These are phyloP conservation scores for Procambarus virginalis DNA, from an alignment of 1,140 invertebrate genomes.

Conservation along the genomic window DNA sequence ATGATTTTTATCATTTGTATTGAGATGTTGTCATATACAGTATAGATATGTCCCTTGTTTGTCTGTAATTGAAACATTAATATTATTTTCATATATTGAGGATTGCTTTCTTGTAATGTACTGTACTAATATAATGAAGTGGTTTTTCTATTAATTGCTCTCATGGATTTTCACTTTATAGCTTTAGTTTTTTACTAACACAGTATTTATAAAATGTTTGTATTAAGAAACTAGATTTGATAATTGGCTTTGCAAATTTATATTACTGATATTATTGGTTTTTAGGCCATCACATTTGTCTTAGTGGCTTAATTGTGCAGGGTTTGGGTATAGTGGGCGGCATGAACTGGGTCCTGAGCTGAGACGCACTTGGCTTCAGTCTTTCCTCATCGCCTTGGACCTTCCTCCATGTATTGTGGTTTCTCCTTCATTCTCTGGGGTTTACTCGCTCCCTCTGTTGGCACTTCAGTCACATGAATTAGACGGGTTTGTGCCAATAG, in stretches of 20 bases:
- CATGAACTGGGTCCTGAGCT: constrained; percentile 48
- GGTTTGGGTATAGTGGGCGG: constrained; percentile 53
- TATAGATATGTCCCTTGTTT: too few relatives aligned
- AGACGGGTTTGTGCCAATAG: constrained; percentile 60
- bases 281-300: not conserved
- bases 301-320: constrained; percentile 25
- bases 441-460: constrained; percentile 58
- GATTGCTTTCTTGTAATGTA: too few relatives aligned
- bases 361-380: constrained; percentile 55
- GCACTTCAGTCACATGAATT: constrained; percentile 50
- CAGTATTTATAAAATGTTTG: not conserved
- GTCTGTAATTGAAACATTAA: too few relatives aligned
- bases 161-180: too few relatives aligned
- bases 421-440: constrained; percentile 64
- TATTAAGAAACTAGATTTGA: not conserved
- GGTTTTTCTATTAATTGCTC: too few relatives aligned
- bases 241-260: not conserved
- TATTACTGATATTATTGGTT: not conserved
- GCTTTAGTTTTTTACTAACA: too few relatives aligned
- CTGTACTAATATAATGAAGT: too few relatives aligned
- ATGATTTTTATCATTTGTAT: too few relatives aligned
- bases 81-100: too few relatives aligned
- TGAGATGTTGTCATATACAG: too few relatives aligned
- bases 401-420: constrained; percentile 53
- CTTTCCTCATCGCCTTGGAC: constrained; percentile 53